Percentiles rank a stretch among this genome's conserved stretches.
Evolutionary conservation across 2,113 vertebrate species (phyloP).

Genomic region (Apodemus sylvaticus): DNA sequence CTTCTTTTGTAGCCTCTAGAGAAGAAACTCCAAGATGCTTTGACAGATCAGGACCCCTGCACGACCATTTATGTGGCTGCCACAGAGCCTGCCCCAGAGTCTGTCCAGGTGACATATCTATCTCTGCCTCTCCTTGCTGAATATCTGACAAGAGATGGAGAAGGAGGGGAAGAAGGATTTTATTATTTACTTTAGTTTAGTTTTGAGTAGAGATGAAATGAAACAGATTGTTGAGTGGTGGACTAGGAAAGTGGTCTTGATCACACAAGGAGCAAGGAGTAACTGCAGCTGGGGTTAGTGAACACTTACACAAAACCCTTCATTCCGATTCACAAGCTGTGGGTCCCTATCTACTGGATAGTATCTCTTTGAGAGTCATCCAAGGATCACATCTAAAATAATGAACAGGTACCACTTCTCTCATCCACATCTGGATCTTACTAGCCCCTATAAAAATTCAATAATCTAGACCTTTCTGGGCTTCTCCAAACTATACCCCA

Average conservation of each 20-base stretch:
- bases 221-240: not conserved
- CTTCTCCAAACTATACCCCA: not conserved
- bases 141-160: too few relatives aligned
- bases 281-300: not conserved
- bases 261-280: not conserved
- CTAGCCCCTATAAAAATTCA: not conserved
- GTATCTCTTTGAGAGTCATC: not conserved
- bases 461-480: not conserved
- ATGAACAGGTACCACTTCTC: not conserved
- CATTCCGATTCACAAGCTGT: not conserved
- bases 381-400: not conserved
- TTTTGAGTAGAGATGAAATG: not conserved
- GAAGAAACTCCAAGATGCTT: not conserved
- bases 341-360: not conserved
- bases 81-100: slow-evolving; percentile 54
- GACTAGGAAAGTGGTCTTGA: not conserved
- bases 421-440: not conserved
- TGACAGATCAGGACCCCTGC: slow-evolving; percentile 57
- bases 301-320: not conserved
- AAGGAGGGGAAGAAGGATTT: not conserved
- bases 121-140: not conserved
- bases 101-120: slow-evolving; percentile 45
- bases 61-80: slow-evolving; percentile 75
- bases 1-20: slow-evolving; percentile 27
- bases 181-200: not conserved